Evolutionary conservation across 2,113 vertebrate species (phyloP).

Genomic region (Motacilla alba): DNA sequence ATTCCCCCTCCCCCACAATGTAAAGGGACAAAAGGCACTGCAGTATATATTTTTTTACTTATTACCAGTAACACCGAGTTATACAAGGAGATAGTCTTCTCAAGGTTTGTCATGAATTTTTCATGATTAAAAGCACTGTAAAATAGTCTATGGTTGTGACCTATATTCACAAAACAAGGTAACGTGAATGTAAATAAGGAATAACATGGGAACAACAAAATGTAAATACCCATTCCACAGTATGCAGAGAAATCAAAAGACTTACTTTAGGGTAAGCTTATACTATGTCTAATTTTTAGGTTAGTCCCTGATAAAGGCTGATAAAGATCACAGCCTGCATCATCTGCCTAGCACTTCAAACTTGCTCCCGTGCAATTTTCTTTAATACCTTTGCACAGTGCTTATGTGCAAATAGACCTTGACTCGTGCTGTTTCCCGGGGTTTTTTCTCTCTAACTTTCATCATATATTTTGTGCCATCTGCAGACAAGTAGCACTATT

Average conservation of each 20-base stretch:
- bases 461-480: background rate
- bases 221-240: background rate
- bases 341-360: background rate
- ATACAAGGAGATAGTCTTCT: background rate
- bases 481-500: background rate
- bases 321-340: background rate
- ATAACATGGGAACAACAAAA: background rate
- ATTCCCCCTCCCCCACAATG: background rate
- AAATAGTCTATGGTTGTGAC: background rate
- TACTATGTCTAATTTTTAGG: background rate
- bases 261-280: background rate
- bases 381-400: background rate
- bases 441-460: background rate
- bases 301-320: background rate
- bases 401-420: background rate
- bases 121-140: background rate
- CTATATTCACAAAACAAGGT: constrained; percentile 22
- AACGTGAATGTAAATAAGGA: background rate
- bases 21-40: background rate
- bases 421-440: background rate
- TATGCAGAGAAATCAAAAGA: background rate
- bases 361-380: background rate
- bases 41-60: background rate
- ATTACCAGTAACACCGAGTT: background rate
- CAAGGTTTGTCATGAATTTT: background rate